phyloP scores from a whole-genome alignment of 2,888 invertebrate species.

The Stomorhina lunata region DNA sequence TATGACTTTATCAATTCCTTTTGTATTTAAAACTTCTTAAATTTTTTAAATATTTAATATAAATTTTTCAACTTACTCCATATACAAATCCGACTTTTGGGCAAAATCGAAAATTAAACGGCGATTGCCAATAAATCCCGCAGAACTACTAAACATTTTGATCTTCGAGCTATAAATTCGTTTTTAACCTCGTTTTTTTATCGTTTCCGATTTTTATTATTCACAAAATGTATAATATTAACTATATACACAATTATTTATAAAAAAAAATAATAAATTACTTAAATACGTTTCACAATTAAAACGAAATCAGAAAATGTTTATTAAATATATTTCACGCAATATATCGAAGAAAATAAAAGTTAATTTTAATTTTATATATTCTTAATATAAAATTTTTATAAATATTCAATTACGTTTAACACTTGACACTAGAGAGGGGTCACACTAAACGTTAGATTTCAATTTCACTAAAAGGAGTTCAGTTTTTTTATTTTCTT shows the following conservation, averaged over 20 bases:
- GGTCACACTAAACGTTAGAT: conserved; percentile 41
- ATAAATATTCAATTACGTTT: conserved; percentile 16
- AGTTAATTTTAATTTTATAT: not conserved
- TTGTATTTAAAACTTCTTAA: not conserved
- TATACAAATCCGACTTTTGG: conserved; percentile 76
- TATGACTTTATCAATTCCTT: too few species aligned
- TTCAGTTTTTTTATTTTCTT: not conserved
- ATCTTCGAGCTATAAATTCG: not conserved
- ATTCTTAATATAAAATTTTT: conserved; percentile 16
- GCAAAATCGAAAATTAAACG: conserved; percentile 79
- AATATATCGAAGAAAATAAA: not conserved
- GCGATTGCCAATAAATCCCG: conserved; percentile 77
- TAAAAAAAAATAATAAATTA: conserved; percentile 20
- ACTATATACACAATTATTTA: conserved; percentile 34
- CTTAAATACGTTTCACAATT: conserved; percentile 30
- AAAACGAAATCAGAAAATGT: not conserved
- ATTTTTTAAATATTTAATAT: not conserved
- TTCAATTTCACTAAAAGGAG: not conserved
- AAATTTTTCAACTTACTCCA: conserved; percentile 75
- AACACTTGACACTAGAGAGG: conserved; percentile 49
- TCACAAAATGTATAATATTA: conserved; percentile 24
- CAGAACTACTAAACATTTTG: conserved; percentile 73
- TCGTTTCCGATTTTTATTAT: conserved; percentile 1
- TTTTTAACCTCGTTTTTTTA: conserved; percentile 15
- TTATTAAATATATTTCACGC: conserved; percentile 29